These are phyloP conservation scores for Seriola aureovittata DNA, from an alignment of 2,113 vertebrate species.

Conservation along the genomic window DNA sequence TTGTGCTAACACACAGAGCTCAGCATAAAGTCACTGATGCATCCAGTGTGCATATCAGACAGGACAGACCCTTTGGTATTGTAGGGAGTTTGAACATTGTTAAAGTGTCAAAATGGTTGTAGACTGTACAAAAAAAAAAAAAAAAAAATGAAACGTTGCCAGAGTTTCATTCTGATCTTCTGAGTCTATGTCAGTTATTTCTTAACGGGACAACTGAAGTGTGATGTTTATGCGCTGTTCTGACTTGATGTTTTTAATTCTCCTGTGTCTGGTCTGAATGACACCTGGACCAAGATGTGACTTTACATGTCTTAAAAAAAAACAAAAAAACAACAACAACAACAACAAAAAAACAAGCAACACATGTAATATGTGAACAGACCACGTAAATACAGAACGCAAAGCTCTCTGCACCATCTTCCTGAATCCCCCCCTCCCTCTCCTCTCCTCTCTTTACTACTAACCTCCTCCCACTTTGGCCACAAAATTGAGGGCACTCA, in stretches of 20 bases:
- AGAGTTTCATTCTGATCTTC: slow-evolving; percentile 3
- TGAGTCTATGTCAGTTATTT: not conserved
- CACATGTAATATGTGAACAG: not conserved
- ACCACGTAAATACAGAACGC: slow-evolving; percentile 3
- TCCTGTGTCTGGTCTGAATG: not conserved
- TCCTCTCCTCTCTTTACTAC: slow-evolving; percentile 65
- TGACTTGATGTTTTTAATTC: not conserved
- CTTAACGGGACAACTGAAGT: not conserved
- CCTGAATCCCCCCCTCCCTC: slow-evolving; percentile 62
- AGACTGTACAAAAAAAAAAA: not conserved
- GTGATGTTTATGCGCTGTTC: not conserved
- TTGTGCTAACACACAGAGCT: slow-evolving; percentile 52
- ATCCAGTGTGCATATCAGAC: slow-evolving; percentile 32
- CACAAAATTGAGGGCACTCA: slow-evolving; percentile 80
- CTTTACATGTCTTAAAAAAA: not conserved
- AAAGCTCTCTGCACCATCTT: slow-evolving; percentile 58
- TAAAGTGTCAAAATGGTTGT: slow-evolving; percentile 16
- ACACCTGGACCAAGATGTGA: slow-evolving; percentile 48
- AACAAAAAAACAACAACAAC: not conserved
- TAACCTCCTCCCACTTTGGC: slow-evolving; percentile 78
- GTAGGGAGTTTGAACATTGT: slow-evolving; percentile 11
- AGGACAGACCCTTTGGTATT: slow-evolving; percentile 12
- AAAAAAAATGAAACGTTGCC: not conserved
- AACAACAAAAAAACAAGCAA: not conserved
- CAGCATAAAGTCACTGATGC: slow-evolving; percentile 57